Evolutionary conservation across 2,888 invertebrate genomes (phyloP), one percentile per base, ranked within the genome.

Genomic region (Lomographa bimaculata): DNA sequence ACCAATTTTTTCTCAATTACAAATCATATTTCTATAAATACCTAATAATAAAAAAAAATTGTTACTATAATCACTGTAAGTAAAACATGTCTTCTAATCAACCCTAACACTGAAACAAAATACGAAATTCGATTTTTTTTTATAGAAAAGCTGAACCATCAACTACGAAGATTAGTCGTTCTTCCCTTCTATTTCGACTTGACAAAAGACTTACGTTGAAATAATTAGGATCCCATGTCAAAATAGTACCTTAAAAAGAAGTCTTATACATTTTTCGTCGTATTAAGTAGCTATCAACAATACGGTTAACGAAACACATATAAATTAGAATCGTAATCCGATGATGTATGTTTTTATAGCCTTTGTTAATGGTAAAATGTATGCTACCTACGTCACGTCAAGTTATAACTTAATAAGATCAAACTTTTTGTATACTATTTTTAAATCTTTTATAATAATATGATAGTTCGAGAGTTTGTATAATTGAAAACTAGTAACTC

Each of bases 161-260:
- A 63, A 64, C 60, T 59, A 54, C 55, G 43, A 48, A 55, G 59
- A 60, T 69, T 69, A 60, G 46, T 63, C 57, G 52, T 61, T 65
- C 56, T 58, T 60, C 64, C 64, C 53, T 58, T 55, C 59, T 57
- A 65, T 55, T n/a, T n/a, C 56, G 1, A 51, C 57, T 54, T 53
- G 61, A 74, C 72, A 78, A 84, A 81, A 69, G 76, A 59, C 74
- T 83, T 72, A 83, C 70, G 68, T 73, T 73, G 70, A 76, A 80
- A 82, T 84, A 85, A 86, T 86, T 83, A 79, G 78, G 71, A 74
- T 74, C 70, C 60, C 60, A 72, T 82, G 86, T 87, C 87, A 86
- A 83, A 87, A 86, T 80, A 86, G 72, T 66, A 69, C 66, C 62
- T 68, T 64, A 69, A 65, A 62, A 54, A 65, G 48, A 59, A 57